Evolutionary conservation across 2,113 vertebrate genomes (phyloP).

Genomic region (Herpetotheres cachinnans): DNA sequence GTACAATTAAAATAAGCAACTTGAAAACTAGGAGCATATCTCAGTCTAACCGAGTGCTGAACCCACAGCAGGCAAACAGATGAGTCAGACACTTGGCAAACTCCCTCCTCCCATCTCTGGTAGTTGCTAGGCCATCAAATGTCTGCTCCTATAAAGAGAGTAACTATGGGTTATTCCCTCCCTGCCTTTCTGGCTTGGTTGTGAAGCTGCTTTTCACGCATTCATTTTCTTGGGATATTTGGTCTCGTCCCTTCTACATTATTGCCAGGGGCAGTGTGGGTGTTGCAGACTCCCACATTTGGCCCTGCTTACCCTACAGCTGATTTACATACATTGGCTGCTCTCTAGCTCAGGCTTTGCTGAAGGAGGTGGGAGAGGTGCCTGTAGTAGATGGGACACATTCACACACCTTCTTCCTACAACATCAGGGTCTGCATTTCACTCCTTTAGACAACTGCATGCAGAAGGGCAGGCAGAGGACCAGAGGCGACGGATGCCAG

Average conservation of each 20-base stretch:
- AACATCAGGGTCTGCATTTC: not conserved
- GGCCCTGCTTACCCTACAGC: not conserved
- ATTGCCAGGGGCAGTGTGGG: not conserved
- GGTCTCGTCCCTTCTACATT: not conserved
- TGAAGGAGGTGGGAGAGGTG: not conserved
- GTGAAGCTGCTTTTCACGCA: not conserved
- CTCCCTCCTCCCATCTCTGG: not conserved
- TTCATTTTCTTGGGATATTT: not conserved
- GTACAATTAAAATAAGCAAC: conserved; percentile 25
- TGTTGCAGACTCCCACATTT: not conserved
- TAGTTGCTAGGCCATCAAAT: conserved; percentile 26
- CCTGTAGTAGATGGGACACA: not conserved
- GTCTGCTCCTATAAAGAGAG: not conserved
- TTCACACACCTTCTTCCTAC: not conserved
- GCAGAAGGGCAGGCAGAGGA: not conserved
- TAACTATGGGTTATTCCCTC: not conserved
- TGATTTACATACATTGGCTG: not conserved
- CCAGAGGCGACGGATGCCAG: not conserved
- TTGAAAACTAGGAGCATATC: not conserved
- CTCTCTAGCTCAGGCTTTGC: not conserved
- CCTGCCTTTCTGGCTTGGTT: not conserved
- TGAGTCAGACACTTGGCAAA: conserved; percentile 1
- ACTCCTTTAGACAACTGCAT: not conserved
- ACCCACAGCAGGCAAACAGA: not conserved
- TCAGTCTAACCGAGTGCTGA: not conserved